Base-by-base conservation (phyloP, 1,140 invertebrate species). In the Papilio aristodemus region DNA sequence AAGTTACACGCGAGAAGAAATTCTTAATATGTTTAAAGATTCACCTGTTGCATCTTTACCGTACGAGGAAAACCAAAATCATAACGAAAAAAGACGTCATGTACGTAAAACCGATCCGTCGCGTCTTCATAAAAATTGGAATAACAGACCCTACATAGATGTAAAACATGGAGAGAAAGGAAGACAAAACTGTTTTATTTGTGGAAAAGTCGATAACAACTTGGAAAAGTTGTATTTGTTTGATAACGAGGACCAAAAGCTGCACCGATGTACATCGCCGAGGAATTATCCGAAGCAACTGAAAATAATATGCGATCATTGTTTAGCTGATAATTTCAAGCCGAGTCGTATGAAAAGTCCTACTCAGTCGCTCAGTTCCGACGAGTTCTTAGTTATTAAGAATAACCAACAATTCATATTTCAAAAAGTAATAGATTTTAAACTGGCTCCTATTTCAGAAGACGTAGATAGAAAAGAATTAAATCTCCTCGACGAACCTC, bases 1-100 rank as follows among this genome's bases (percentile, higher is more conserved):
- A 14, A 76, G 75, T 38, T 85, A 84, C 9, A 88, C 87, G 0
- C 68, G 89, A 6, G 87, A 91, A 39, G 86, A 90, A 41, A 81
- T 91, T 50, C 71, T 91, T 1, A 86, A 90, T 67, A 90, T 91
- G 85, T 87, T 91, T 41, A 91, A 91, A 80, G 85, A 91, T 74
- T 81, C 87, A 0, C 89, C 89, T 1, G 83, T 91, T 4, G 80
- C 80, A 6, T 81, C 80, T 1, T 22, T 86, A 8, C 85, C 85
- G 1, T 84, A 80, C 63, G 83, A 86, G 14, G 76, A 81, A 57
- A 81, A 73, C 39, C 76, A 78, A 6, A 73, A 72, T 41, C 79
- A 66, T 14, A 66, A 74, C 1, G 83, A 85, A n/a, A 86, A 88
- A 67, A 71, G 85, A 5, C 79, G 73, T 36, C 84, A 91, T 72